Evolutionary conservation across 2,797 vertebrate genomes (phyloP).

Genomic region (Uromys caudimaculatus): DNA sequence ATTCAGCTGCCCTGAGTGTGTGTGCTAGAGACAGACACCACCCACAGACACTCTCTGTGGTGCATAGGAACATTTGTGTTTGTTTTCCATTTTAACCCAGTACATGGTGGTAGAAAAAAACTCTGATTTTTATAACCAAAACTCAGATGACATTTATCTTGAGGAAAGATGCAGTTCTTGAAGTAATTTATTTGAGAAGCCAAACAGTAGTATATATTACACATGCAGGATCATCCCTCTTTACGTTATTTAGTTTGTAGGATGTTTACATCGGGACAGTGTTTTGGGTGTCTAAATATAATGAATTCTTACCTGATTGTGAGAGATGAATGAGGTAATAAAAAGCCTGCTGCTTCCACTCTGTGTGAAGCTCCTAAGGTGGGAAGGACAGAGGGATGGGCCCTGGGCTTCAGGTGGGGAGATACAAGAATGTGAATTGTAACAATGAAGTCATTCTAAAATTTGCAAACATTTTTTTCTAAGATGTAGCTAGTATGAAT

Average conservation of each 20-base stretch:
- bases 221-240: not conserved
- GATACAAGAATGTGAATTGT: not conserved
- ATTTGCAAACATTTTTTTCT: not conserved
- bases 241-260: not conserved
- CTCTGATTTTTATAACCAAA: not conserved
- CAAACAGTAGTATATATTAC: not conserved
- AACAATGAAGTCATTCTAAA: not conserved
- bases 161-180: not conserved
- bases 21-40: not conserved
- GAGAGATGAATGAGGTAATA: not conserved
- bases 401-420: not conserved
- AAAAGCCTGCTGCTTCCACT: not conserved
- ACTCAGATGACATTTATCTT: slow-evolving; percentile 8
- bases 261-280: not conserved
- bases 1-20: not conserved
- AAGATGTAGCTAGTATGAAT: not conserved
- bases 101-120: not conserved
- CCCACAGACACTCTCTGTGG: not conserved
- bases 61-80: not conserved
- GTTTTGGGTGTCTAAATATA: slow-evolving; percentile 11
- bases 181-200: not conserved
- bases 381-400: not conserved
- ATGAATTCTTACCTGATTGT: not conserved
- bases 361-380: not conserved
- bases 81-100: slow-evolving; percentile 6